Percentiles rank a stretch among this genome's conserved stretches.
Evolutionary conservation across 1,140 invertebrate genomes (phyloP).

Genomic region (Heliconius hewitsoni): DNA sequence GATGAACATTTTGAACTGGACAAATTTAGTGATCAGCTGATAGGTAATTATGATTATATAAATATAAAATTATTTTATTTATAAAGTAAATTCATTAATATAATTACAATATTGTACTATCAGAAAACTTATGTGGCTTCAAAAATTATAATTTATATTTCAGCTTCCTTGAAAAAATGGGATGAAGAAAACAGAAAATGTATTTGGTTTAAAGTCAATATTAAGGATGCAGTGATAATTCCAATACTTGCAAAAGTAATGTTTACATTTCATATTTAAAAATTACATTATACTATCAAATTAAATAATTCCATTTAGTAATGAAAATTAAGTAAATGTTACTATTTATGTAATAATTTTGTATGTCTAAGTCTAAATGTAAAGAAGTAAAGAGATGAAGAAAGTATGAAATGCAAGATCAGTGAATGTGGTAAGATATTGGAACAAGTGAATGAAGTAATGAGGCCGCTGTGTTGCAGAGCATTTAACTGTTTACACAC

Average conservation of each 20-base stretch:
- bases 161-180: constrained; percentile 90
- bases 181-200: constrained; percentile 84
- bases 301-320: no score
- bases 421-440: no score
- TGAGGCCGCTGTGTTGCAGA: no score
- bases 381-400: no score
- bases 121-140: neutral
- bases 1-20: constrained; percentile 80
- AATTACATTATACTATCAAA: neutral
- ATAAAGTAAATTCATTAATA: neutral
- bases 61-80: neutral
- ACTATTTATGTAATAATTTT: no score
- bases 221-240: constrained; percentile 87
- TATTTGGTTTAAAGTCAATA: constrained; percentile 91
- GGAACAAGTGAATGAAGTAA: no score
- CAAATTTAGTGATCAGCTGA: constrained; percentile 81
- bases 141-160: constrained; percentile 21
- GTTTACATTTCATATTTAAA: constrained; percentile 17
- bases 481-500: no score
- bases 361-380: no score
- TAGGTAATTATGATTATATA: constrained; percentile 72
- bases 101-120: neutral
- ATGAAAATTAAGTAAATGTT: no score
- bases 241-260: constrained; percentile 87
- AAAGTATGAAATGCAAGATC: no score